Evolutionary conservation across 2,113 vertebrate species (phyloP).

Genomic region (Ophiodon elongatus): DNA sequence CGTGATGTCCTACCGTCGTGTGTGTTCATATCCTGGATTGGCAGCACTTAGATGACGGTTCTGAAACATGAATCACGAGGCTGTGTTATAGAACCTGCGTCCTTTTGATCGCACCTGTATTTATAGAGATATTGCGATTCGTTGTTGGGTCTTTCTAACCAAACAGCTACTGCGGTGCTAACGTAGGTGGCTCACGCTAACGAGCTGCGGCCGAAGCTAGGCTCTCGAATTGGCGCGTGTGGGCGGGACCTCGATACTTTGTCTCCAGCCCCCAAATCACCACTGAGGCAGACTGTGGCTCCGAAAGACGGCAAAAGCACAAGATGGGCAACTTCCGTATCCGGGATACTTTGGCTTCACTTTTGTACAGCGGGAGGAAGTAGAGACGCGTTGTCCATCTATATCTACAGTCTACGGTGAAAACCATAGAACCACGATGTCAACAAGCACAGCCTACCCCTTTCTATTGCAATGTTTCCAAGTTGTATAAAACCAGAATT

Average conservation of each 20-base stretch:
- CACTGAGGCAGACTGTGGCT: too few relatives aligned
- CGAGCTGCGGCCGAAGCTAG: not conserved
- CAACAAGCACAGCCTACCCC: not conserved
- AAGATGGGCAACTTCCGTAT: not conserved
- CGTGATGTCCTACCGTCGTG: too few relatives aligned
- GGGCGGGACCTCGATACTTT: not conserved
- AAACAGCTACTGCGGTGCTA: not conserved
- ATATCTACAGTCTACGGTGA: not conserved
- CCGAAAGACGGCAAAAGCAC: too few relatives aligned
- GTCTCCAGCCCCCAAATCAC: not conserved
- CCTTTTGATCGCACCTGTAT: not conserved
- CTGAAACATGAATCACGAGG: too few relatives aligned
- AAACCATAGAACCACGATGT: not conserved
- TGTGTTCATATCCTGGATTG: not conserved
- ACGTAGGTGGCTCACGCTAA: not conserved
- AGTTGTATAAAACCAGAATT: constrained; percentile 6
- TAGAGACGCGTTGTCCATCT: not conserved
- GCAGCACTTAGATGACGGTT: not conserved
- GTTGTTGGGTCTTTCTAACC: not conserved
- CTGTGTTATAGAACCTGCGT: not conserved
- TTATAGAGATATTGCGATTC: not conserved
- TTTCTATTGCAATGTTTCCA: not conserved
- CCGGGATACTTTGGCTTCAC: not conserved
- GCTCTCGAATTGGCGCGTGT: not conserved
- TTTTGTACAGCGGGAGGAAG: not conserved